These are phyloP conservation scores for Heteromormyrus szaboi DNA, from an alignment of 2,797 vertebrate species.

Conservation along the genomic window DNA sequence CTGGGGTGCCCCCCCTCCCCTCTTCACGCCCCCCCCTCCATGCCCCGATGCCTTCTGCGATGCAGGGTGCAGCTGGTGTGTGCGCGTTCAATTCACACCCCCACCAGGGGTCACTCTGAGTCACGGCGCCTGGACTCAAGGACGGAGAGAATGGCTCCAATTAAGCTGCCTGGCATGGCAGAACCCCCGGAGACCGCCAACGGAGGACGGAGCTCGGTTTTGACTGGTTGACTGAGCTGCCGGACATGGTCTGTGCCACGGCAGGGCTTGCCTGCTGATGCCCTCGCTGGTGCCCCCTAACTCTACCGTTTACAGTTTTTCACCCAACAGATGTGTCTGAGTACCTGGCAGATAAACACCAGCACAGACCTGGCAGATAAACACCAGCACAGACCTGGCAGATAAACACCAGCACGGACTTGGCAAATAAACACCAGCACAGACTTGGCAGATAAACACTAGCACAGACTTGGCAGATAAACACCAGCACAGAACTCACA, in stretches of 20 bases:
- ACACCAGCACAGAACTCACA: background rate
- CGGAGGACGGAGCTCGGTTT: background rate
- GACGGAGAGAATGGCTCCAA: background rate
- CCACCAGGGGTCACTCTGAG: background rate
- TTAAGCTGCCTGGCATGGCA: background rate
- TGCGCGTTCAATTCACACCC: background rate
- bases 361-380: background rate
- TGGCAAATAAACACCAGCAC: no score
- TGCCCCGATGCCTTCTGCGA: background rate
- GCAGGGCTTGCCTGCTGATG: background rate
- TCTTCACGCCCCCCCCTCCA: background rate
- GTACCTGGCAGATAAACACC: background rate
- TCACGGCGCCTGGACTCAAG: background rate
- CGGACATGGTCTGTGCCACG: background rate
- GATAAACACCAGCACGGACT: no score
- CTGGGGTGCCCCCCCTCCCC: background rate
- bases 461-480: background rate
- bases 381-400: no score
- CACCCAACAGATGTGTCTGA: background rate
- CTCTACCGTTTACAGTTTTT: background rate
- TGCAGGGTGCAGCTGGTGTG: background rate
- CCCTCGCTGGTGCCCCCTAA: background rate
- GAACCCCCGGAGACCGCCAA: background rate
- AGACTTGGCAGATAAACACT: no score
- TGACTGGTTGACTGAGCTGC: background rate